phyloP scores from a whole-genome alignment of 1,140 invertebrate species.

The Drosophila parabipectinata region DNA sequence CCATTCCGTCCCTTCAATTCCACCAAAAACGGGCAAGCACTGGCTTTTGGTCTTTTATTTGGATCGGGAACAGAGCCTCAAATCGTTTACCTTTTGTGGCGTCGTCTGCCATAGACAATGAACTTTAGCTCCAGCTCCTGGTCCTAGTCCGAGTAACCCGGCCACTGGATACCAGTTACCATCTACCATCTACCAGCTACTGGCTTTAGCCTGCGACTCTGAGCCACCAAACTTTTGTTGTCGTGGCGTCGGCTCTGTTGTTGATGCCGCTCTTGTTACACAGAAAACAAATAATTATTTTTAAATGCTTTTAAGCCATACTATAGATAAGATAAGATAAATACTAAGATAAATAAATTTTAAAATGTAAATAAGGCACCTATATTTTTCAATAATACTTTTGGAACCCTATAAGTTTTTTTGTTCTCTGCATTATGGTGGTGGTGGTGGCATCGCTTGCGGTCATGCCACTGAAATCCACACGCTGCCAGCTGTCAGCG shows the following conservation, averaged over 20 bases:
- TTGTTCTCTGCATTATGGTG: conserved; percentile 1
- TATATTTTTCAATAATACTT: no score
- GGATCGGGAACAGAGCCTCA: conserved; percentile 39
- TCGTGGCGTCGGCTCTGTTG: conserved; percentile 38
- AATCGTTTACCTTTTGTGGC: conserved; percentile 73
- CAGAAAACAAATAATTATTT: neutral
- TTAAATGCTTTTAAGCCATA: neutral
- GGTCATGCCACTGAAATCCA: conserved; percentile 59
- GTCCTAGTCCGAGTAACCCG: neutral
- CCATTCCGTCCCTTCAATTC: neutral
- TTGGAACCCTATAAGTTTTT: neutral
- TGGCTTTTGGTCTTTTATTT: conserved; percentile 52
- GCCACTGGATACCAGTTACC: conserved; percentile 1
- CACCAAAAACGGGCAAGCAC: conserved; percentile 17
- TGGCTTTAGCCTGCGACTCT: conserved; percentile 11
- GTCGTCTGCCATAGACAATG: conserved; percentile 66
- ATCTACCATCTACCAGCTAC: neutral
- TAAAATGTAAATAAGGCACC: no score
- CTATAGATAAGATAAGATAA: no score
- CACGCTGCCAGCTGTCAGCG: conserved; percentile 68
- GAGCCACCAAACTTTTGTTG: conserved; percentile 35
- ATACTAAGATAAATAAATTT: no score
- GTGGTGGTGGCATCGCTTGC: conserved; percentile 42
- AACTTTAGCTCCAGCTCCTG: conserved; percentile 34
- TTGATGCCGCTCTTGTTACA: conserved; percentile 9